Evolutionary conservation across 2,888 invertebrate genomes (phyloP), one percentile per base, ranked within the genome.

Genomic region (Teinopalpus imperialis): DNA sequence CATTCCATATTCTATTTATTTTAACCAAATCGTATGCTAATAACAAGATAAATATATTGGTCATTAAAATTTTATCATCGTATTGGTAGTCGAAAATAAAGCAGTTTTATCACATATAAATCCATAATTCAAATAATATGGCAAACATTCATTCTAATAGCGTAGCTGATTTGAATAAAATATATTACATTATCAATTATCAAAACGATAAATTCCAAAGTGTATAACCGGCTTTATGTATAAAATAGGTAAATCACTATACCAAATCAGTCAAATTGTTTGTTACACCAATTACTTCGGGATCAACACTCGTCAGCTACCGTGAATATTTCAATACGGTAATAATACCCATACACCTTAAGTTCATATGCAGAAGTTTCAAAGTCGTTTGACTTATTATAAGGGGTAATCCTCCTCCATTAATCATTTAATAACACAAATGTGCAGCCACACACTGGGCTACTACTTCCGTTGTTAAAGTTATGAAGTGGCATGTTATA

Each of bases 341-440:
- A 37, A 65, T 62, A 57, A 48, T 60, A 43, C 78, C 70, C 69
- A 56, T 65, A 55, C 47, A 74, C 76, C 67, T 62, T 74, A 69
- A 50, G 42, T 36, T 56, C 21, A 2, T 7, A 8, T 2, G 8
- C 34, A 40, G 2, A 45, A n/a, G 27, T 6, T 8, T 29, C 10
- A 34, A 40, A 40, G 10, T 45, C 27, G 20, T 26, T 21, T 29
- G 34, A 14, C 3, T 5, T 10, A 5, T 27, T 16, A 1, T 9
- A 20, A 8, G 21, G 14, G 27, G 77, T 81, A 81, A 87, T 87
- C 82, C 85, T 76, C 73, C 69, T 74, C 77, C 82, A 88, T 88
- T 86, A 88, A 88, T 87, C 88, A 87, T 87, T 86, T 87, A 86
- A 87, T 88, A 87, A 86, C 87, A 83, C 81, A 81, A 87, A 85